phyloP scores from a whole-genome alignment of 2,113 vertebrate species.

The Sphyrna mokarran region DNA sequence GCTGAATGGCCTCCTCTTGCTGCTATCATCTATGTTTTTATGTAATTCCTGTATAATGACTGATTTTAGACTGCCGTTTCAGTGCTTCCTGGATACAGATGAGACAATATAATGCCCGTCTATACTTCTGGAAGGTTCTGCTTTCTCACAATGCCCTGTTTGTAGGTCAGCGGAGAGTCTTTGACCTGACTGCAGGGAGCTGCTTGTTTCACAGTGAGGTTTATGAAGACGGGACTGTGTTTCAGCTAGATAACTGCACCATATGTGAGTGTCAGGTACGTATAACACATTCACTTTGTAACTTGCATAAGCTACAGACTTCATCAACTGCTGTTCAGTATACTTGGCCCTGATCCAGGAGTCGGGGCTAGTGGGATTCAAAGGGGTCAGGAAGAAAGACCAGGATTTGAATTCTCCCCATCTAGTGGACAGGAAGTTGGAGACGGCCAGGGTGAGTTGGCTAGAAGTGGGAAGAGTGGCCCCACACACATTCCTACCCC shows the following conservation, averaged over 20 bases:
- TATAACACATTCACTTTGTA: background rate
- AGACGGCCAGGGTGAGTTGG: background rate
- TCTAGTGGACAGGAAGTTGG: background rate
- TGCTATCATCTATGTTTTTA: no score
- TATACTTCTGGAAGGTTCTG: background rate
- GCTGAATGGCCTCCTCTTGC: background rate
- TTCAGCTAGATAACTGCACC: conserved; percentile 84
- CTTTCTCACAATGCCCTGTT: background rate
- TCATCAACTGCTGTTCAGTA: background rate
- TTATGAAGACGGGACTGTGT: conserved; percentile 78
- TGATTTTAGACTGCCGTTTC: background rate
- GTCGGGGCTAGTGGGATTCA: background rate
- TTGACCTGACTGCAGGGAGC: conserved; percentile 86
- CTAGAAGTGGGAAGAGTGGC: background rate
- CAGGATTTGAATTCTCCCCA: background rate
- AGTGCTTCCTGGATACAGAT: background rate
- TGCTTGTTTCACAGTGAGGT: conserved; percentile 92
- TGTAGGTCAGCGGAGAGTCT: conserved; percentile 93
- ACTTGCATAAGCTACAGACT: background rate
- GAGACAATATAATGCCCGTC: background rate
- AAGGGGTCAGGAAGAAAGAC: background rate
- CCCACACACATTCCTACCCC: background rate
- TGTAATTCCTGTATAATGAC: background rate
- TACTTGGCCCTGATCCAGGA: background rate
- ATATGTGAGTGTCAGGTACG: conserved; percentile 78